Conservation (phyloP, 2,888 invertebrate species). For the Sympetrum striolatum region DNA sequence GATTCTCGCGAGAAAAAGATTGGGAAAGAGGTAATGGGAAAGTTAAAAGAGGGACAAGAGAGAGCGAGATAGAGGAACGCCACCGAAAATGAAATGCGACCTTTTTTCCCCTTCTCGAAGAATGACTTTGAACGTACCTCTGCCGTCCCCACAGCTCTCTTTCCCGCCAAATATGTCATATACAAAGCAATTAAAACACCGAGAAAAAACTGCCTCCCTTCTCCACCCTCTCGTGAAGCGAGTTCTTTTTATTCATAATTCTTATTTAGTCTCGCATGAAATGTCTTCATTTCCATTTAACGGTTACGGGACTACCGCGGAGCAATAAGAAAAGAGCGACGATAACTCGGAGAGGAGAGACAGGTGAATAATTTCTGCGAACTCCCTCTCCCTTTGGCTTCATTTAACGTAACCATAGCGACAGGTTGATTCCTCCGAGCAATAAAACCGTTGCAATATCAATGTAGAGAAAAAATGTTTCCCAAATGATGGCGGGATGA, state of each 20-base stretch:
- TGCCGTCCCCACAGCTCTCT: neutral
- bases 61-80: neutral
- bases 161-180: neutral
- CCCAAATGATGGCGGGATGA: no score
- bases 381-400: no score
- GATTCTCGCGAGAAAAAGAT: no score
- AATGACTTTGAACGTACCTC: neutral
- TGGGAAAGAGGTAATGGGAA: no score
- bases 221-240: neutral
- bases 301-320: neutral
- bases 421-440: no score
- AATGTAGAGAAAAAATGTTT: no score
- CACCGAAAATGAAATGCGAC: conserved; percentile 3
- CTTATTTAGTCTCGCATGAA: neutral
- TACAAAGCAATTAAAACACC: conserved; percentile 21
- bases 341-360: neutral
- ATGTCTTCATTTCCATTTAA: neutral
- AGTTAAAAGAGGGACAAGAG: neutral
- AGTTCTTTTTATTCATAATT: neutral
- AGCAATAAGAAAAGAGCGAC: neutral
- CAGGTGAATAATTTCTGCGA: no score
- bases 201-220: neutral
- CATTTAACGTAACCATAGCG: no score
- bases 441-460: no score
- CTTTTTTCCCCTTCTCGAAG: neutral